Conservation (phyloP, 2,888 invertebrate species). For the Eupithecia abbreviata region DNA sequence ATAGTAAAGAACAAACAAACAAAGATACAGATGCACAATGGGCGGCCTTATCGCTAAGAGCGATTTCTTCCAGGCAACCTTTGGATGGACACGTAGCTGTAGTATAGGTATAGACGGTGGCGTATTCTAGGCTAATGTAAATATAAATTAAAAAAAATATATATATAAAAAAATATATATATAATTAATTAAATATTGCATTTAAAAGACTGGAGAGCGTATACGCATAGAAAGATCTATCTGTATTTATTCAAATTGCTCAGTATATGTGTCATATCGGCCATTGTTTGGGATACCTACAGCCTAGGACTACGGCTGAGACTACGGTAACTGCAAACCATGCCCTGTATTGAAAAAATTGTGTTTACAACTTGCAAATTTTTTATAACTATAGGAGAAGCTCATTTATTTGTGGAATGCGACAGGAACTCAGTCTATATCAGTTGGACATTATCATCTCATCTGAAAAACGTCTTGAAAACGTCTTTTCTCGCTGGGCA, state of each 20-base stretch:
- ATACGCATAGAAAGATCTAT: conserved; percentile 13
- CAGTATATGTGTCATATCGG: conserved; percentile 54
- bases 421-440: background rate
- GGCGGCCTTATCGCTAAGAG: too few species aligned
- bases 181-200: too few species aligned
- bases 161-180: too few species aligned
- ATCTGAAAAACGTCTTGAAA: background rate
- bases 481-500: too few species aligned
- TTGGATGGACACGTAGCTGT: too few species aligned
- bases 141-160: too few species aligned
- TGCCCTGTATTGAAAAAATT: background rate
- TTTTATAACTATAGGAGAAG: background rate
- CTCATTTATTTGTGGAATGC: background rate
- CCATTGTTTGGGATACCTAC: conserved; percentile 31
- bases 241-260: conserved; percentile 55
- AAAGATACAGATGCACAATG: too few species aligned
- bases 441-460: background rate
- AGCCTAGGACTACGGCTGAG: conserved; percentile 23
- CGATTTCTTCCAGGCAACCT: too few species aligned
- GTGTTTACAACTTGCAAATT: background rate
- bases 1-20: too few species aligned
- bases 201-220: background rate
- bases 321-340: conserved; percentile 46
- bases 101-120: too few species aligned
- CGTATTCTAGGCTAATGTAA: too few species aligned